These are phyloP conservation scores for Heterotis niloticus DNA, from an alignment of 2,113 vertebrate species.

Conservation along the genomic window DNA sequence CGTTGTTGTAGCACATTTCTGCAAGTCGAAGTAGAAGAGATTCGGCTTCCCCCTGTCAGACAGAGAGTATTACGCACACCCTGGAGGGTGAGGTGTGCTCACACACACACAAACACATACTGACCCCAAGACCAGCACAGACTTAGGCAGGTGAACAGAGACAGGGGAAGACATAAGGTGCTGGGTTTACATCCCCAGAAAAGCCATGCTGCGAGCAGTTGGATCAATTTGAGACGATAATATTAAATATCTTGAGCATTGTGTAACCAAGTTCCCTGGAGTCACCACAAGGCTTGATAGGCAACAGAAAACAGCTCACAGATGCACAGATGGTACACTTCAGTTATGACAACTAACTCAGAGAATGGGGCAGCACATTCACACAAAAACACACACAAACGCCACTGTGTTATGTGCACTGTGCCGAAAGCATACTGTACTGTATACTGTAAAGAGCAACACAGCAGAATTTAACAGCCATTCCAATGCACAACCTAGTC, in stretches of 20 bases:
- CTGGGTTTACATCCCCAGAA: too few species aligned
- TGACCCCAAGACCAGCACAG: too few species aligned
- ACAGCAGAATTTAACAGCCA: not conserved
- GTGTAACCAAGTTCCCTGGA: too few species aligned
- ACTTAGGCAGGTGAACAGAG: not conserved
- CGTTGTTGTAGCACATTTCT: slow-evolving; percentile 63
- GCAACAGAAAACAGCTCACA: not conserved
- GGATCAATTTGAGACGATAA: too few species aligned
- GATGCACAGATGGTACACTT: not conserved
- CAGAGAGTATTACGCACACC: not conserved
- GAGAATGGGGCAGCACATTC: not conserved
- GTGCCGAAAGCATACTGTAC: too few species aligned
- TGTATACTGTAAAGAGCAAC: not conserved
- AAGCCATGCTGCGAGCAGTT: too few species aligned
- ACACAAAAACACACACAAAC: not conserved
- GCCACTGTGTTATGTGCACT: not conserved
- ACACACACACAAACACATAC: too few species aligned
- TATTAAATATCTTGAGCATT: too few species aligned
- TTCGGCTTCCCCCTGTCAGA: slow-evolving; percentile 63
- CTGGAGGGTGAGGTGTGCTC: too few species aligned
- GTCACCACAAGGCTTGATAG: not conserved
- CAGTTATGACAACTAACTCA: not conserved
- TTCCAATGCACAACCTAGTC: not conserved
- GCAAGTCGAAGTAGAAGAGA: slow-evolving; percentile 74
- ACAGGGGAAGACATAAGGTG: not conserved